phyloP scores from a whole-genome alignment of 2,113 vertebrate genomes.

The Plecturocebus donacophilus region DNA sequence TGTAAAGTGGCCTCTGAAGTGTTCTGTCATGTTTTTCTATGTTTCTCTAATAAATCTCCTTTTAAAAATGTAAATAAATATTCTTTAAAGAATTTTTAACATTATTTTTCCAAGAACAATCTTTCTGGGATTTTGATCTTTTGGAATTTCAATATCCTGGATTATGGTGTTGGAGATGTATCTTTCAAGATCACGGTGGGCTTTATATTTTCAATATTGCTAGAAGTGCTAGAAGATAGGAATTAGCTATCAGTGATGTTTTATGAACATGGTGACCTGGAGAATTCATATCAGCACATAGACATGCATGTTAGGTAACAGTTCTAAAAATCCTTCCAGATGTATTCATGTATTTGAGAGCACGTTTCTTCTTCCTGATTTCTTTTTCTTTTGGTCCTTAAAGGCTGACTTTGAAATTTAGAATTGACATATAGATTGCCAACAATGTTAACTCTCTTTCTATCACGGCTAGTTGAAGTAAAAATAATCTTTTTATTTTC shows the following conservation, averaged over 20 bases:
- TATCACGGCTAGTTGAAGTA: background rate
- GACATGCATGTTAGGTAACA: background rate
- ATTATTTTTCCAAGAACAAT: background rate
- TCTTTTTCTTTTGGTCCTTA: background rate
- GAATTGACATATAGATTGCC: background rate
- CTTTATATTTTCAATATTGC: background rate
- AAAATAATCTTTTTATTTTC: conserved; percentile 34
- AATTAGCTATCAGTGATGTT: background rate
- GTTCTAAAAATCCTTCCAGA: background rate
- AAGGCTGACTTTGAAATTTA: conserved; percentile 9
- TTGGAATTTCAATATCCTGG: background rate
- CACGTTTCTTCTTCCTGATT: background rate
- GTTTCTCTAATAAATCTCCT: background rate
- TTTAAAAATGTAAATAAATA: background rate
- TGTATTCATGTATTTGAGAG: conserved; percentile 13
- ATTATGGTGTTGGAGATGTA: background rate
- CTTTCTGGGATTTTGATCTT: background rate
- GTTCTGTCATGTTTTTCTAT: background rate
- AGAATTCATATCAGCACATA: background rate
- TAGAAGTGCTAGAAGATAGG: background rate
- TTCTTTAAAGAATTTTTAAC: background rate
- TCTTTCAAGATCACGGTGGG: background rate
- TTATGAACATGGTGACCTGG: background rate
- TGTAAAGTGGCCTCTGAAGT: background rate
- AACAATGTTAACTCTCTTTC: background rate